phyloP scores from a whole-genome alignment of 2,113 vertebrate genomes.

The Montifringilla adamsi region DNA sequence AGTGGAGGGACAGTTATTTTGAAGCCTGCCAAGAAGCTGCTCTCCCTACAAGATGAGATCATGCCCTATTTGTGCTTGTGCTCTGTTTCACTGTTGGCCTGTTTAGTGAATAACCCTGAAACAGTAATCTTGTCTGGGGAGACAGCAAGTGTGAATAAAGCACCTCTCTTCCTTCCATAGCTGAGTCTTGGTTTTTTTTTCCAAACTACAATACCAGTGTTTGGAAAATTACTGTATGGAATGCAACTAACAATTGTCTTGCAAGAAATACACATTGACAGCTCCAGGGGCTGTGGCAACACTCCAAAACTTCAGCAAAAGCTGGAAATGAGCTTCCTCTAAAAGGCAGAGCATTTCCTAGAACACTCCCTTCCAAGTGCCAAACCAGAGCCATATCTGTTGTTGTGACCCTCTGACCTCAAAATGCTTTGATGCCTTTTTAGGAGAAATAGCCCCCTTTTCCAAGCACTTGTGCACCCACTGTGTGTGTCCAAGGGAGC shows the following conservation, averaged over 20 bases:
- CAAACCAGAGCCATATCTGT: background rate
- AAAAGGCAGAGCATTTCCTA: background rate
- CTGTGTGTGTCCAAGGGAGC: background rate
- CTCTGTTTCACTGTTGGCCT: fast-evolving
- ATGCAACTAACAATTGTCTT: background rate
- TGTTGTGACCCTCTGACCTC: background rate
- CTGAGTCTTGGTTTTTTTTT: background rate
- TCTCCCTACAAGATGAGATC: background rate
- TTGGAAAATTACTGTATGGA: background rate
- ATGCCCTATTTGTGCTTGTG: background rate
- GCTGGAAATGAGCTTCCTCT: background rate
- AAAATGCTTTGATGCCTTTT: background rate
- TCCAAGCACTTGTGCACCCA: background rate
- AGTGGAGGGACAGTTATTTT: background rate
- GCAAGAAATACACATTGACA: background rate
- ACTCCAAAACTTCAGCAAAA: background rate
- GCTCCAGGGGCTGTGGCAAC: background rate
- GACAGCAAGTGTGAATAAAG: background rate
- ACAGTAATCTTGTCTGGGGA: background rate
- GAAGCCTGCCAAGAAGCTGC: background rate
- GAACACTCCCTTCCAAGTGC: background rate
- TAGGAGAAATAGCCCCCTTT: background rate
- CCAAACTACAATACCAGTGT: background rate
- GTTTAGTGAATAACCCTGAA: background rate
- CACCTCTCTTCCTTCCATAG: background rate